phyloP scores from a whole-genome alignment of 2,797 vertebrate species.

The Macropodus opercularis region DNA sequence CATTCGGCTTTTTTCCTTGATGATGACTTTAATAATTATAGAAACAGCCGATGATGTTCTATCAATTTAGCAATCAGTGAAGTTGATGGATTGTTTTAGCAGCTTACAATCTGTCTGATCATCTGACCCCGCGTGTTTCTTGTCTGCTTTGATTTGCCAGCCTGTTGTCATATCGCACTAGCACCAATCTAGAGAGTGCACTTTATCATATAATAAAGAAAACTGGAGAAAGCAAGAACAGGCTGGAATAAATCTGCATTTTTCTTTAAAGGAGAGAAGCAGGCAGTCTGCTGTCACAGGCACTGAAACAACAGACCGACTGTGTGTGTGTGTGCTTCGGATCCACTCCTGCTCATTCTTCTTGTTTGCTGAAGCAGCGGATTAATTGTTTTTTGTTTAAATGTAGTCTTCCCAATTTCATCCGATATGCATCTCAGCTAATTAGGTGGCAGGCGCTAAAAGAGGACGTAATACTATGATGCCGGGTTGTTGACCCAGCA shows the following conservation, averaged over 20 bases:
- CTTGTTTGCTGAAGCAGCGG: constrained; percentile 69
- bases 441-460: constrained; percentile 71
- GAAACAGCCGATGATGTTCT: neutral
- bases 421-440: constrained; percentile 72
- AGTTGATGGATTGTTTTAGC: neutral
- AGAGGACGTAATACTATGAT: constrained; percentile 69
- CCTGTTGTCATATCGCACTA: neutral
- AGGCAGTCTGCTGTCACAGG: neutral
- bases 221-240: neutral
- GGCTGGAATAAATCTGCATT: neutral
- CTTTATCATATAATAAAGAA: neutral
- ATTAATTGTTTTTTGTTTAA: constrained; percentile 82
- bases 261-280: neutral
- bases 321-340: neutral
- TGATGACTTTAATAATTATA: neutral
- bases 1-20: neutral
- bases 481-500: constrained; percentile 66
- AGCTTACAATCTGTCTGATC: neutral
- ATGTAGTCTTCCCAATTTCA: constrained; percentile 70
- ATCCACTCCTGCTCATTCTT: constrained; percentile 56
- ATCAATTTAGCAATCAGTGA: too few relatives aligned
- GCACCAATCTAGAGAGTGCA: too few relatives aligned
- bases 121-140: neutral
- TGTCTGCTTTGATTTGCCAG: neutral
- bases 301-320: neutral